Percentiles rank a stretch among this genome's conserved stretches.
These are phyloP conservation scores for Blastomussa wellsi DNA, from an alignment of 92 coral and sea anemone species.

Conservation along the genomic window DNA sequence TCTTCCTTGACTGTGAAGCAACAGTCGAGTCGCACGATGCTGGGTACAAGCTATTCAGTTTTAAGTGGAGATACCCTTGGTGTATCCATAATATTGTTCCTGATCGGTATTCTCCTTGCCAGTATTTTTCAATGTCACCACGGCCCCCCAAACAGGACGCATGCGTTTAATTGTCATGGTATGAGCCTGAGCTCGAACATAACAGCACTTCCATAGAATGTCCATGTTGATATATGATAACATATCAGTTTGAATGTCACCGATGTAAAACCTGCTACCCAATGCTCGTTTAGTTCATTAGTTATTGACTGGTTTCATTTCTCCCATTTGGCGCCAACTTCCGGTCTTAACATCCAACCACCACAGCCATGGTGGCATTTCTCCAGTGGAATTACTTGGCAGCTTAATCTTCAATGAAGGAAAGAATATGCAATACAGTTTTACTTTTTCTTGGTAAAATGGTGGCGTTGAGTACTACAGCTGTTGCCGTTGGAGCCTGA, in stretches of 20 bases:
- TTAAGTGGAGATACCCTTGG: not conserved
- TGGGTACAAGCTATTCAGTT: slow-evolving; percentile 10
- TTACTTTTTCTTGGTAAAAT: too few relatives aligned
- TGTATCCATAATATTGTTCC: slow-evolving; percentile 21
- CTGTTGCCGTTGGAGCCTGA: too few relatives aligned
- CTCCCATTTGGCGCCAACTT: slow-evolving; percentile 26
- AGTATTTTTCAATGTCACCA: not conserved
- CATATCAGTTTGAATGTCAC: slow-evolving; percentile 27
- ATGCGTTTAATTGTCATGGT: not conserved
- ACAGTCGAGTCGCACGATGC: slow-evolving; percentile 12
- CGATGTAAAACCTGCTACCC: slow-evolving; percentile 7
- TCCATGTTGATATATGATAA: slow-evolving; percentile 16
- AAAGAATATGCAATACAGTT: too few relatives aligned
- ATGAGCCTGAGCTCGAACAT: not conserved
- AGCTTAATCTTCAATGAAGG: not conserved
- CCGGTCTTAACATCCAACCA: slow-evolving; percentile 34
- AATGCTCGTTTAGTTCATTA: not conserved
- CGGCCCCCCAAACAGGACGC: not conserved
- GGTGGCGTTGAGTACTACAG: too few relatives aligned
- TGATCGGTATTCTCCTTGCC: not conserved
- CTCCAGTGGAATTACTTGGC: slow-evolving; percentile 21
- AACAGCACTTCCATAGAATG: slow-evolving; percentile 12
- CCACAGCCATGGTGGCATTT: slow-evolving; percentile 28
- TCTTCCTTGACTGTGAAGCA: not conserved
- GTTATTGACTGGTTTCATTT: slow-evolving; percentile 1